These are phyloP conservation scores for Bombylius discolor DNA, from an alignment of 2,888 invertebrate species.

Conservation along the genomic window DNA sequence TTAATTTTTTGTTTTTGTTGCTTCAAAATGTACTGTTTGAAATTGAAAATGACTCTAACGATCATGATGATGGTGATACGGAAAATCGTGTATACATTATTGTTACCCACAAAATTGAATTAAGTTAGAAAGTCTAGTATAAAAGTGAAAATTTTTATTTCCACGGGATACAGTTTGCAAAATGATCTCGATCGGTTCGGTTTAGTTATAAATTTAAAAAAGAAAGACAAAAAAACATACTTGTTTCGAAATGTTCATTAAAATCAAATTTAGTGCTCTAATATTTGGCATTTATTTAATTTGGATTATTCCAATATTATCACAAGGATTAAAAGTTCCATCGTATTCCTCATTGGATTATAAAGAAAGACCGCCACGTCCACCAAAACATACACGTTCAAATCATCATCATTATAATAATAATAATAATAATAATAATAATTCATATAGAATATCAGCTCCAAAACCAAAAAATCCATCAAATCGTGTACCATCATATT, in stretches of 20 bases:
- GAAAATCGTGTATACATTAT: too few relatives aligned
- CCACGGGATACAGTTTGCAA: slow-evolving; percentile 9
- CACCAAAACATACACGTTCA: not conserved
- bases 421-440: not conserved
- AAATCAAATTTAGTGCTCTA: not conserved
- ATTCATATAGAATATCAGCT: slow-evolving; percentile 20
- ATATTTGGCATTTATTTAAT: not conserved
- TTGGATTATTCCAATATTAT: not conserved
- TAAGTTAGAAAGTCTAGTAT: slow-evolving; percentile 9
- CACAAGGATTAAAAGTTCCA: not conserved
- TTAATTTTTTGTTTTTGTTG: too few relatives aligned
- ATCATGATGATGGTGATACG: too few relatives aligned
- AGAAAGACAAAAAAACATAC: not conserved
- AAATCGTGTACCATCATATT: slow-evolving; percentile 20
- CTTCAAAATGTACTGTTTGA: too few relatives aligned
- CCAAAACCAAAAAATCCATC: slow-evolving; percentile 18
- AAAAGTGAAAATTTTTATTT: slow-evolving; percentile 12
- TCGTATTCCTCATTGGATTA: not conserved
- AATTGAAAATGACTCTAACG: too few relatives aligned
- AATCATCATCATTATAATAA: not conserved
- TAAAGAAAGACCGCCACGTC: not conserved
- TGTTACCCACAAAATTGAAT: too few relatives aligned
- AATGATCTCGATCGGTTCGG: slow-evolving; percentile 11
- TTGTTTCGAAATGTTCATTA: slow-evolving; percentile 2
- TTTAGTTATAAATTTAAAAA: not conserved